phyloP scores from a whole-genome alignment of 2,888 invertebrate genomes.

The Heliconius hortense region DNA sequence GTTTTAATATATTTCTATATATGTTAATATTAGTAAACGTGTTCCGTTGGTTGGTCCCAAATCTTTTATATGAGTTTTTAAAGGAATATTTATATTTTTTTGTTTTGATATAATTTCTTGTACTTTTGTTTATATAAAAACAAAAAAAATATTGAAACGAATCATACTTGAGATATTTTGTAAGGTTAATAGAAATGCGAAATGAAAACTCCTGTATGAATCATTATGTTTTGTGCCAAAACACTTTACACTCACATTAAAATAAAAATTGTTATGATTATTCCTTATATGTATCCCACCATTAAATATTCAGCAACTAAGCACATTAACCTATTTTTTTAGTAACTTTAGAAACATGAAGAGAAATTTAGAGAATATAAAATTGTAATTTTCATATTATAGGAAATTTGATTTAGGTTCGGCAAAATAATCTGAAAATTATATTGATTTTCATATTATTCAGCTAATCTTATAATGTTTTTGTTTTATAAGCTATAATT shows the following conservation, averaged over 20 bases:
- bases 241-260: background rate
- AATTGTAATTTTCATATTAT: background rate
- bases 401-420: background rate
- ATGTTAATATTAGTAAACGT: too few relatives aligned
- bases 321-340: background rate
- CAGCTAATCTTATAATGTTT: background rate
- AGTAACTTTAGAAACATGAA: too few relatives aligned
- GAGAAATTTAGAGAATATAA: too few relatives aligned
- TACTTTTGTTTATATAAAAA: too few relatives aligned
- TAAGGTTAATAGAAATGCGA: background rate
- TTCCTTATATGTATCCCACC: background rate
- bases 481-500: background rate
- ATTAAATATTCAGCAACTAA: background rate
- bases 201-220: background rate
- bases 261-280: background rate
- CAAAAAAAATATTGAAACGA: background rate
- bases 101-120: too few relatives aligned
- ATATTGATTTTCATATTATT: background rate
- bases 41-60: background rate
- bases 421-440: background rate
- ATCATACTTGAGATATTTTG: background rate
- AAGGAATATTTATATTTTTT: too few relatives aligned
- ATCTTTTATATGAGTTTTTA: too few relatives aligned
- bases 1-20: background rate
- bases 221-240: constrained; percentile 5